Evolutionary conservation across 2,797 vertebrate species (phyloP).

Genomic region (Coreius guichenoti): DNA sequence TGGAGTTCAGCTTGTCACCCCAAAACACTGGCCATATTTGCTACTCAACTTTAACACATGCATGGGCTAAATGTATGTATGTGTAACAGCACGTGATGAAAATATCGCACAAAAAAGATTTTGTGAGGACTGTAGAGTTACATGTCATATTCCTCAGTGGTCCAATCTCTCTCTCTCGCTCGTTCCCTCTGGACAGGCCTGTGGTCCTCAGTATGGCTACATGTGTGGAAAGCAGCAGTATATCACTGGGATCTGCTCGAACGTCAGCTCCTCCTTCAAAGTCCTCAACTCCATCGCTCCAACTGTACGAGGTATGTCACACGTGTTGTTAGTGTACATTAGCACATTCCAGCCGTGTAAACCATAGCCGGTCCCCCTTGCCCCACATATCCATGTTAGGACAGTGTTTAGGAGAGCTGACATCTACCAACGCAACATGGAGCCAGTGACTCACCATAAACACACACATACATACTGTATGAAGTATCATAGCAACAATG

Average conservation of each 20-base stretch:
- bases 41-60: no score
- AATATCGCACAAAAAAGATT: no score
- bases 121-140: not conserved
- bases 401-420: slow-evolving; percentile 76
- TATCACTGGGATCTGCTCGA: slow-evolving; percentile 93
- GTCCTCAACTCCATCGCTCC: slow-evolving; percentile 89
- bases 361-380: slow-evolving; percentile 69
- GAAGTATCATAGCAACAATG: not conserved
- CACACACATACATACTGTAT: slow-evolving; percentile 29
- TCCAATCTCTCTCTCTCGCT: slow-evolving; percentile 37
- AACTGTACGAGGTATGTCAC: slow-evolving; percentile 79
- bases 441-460: slow-evolving; percentile 62
- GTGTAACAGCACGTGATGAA: no score
- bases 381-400: slow-evolving; percentile 87
- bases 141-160: not conserved
- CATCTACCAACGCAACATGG: slow-evolving; percentile 61
- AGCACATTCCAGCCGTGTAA: slow-evolving; percentile 76
- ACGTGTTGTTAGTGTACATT: slow-evolving; percentile 70
- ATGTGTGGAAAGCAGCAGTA: slow-evolving; percentile 93
- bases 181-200: slow-evolving; percentile 82
- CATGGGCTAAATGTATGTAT: no score
- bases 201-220: slow-evolving; percentile 96
- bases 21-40: not conserved
- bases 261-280: slow-evolving; percentile 92
- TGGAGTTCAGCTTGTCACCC: not conserved